These are phyloP conservation scores for Trichonephila clavipes DNA, from an alignment of 1,140 invertebrate genomes.

Conservation along the genomic window DNA sequence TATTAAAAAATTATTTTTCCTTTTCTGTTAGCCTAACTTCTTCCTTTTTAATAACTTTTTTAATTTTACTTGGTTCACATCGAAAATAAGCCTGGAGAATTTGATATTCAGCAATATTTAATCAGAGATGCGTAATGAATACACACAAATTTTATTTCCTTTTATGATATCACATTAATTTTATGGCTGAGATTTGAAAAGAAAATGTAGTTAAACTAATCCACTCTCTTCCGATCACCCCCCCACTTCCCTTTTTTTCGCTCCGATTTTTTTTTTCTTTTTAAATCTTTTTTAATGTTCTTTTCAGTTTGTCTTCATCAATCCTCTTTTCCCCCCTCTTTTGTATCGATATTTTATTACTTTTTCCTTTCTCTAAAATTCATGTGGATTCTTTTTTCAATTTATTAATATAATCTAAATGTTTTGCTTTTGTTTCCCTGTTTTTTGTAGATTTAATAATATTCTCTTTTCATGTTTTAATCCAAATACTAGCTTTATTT, in stretches of 20 bases:
- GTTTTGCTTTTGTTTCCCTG: neutral
- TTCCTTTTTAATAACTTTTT: neutral
- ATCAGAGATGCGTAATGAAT: no score
- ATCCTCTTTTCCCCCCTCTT: no score
- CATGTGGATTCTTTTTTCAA: neutral
- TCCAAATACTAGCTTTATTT: neutral
- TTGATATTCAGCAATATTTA: neutral
- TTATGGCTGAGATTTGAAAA: neutral
- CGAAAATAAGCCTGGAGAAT: neutral
- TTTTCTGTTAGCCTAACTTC: no score
- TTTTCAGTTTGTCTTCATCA: neutral
- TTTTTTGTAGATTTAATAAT: neutral
- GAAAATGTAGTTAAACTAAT: neutral
- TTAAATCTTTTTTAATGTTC: neutral
- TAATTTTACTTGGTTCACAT: neutral
- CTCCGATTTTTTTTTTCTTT: neutral
- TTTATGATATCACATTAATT: neutral
- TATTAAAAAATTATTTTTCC: no score
- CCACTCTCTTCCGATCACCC: neutral
- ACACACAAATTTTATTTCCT: neutral
- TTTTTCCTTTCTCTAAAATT: neutral
- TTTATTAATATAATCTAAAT: neutral
- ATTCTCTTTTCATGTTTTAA: constrained; percentile 7
- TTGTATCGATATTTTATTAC: no score
- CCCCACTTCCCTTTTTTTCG: neutral